These are phyloP conservation scores for Loris lydekkerianus DNA, from an alignment of 2,797 vertebrate species.

Conservation along the genomic window DNA sequence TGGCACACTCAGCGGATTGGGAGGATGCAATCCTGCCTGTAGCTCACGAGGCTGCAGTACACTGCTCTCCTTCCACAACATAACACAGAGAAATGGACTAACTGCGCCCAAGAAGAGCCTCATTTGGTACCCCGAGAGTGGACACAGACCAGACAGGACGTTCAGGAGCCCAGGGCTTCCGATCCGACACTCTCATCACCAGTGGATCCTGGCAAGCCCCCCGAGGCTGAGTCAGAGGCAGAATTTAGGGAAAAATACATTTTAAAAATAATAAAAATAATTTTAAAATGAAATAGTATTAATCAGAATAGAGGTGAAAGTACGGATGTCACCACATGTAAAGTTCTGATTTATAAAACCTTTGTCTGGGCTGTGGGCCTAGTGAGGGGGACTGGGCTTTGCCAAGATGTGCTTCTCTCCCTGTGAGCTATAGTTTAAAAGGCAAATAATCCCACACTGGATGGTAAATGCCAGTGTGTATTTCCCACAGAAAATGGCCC, in stretches of 20 bases:
- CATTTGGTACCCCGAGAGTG: neutral
- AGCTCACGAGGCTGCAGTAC: neutral
- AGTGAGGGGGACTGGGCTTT: neutral
- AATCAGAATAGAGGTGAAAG: neutral
- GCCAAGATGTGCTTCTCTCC: neutral
- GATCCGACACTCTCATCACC: neutral
- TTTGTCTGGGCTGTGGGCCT: neutral
- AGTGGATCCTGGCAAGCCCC: rapidly evolving
- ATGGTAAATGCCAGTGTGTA: neutral
- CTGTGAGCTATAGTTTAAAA: neutral
- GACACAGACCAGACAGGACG: rapidly evolving
- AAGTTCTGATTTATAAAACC: neutral
- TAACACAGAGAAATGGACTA: neutral
- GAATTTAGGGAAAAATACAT: neutral
- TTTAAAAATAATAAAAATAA: neutral
- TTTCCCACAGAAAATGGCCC: neutral
- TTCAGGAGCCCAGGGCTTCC: neutral
- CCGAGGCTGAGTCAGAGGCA: neutral
- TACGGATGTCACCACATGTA: rapidly evolving
- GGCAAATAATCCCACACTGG: neutral
- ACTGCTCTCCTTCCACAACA: neutral
- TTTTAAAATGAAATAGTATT: neutral
- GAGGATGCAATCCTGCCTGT: rapidly evolving
- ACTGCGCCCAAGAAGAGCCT: neutral
- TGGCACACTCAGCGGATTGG: rapidly evolving